Evolutionary conservation across 2,888 invertebrate genomes (phyloP).

Genomic region (Troides oblongomaculatus): DNA sequence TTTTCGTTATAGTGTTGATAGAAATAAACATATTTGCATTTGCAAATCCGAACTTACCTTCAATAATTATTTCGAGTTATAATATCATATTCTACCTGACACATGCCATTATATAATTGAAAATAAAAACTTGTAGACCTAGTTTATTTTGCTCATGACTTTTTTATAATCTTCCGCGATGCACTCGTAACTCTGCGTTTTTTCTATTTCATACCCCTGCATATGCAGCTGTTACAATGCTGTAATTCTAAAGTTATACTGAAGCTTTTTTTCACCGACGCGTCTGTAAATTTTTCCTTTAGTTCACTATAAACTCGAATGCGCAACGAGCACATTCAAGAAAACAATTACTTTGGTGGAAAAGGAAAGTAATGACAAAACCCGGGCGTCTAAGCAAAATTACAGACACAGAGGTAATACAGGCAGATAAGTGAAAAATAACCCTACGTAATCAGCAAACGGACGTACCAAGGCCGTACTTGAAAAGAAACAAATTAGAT

Average conservation of each 20-base stretch:
- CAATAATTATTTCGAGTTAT: neutral
- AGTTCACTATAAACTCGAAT: conserved; percentile 11
- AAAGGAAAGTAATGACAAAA: conserved; percentile 31
- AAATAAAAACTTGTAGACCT: conserved; percentile 23
- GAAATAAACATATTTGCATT: neutral
- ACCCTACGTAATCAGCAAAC: conserved; percentile 59
- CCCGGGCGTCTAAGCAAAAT: conserved; percentile 51
- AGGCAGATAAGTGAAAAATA: conserved; percentile 57
- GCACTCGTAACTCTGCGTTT: conserved; percentile 24
- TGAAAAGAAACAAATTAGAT: conserved; percentile 77
- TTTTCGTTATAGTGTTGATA: neutral
- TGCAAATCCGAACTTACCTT: neutral
- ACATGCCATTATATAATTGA: conserved; percentile 18
- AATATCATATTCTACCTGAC: conserved; percentile 6
- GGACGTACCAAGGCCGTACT: conserved; percentile 58
- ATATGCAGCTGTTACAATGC: conserved; percentile 22
- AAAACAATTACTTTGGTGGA: conserved; percentile 27
- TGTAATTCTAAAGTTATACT: conserved; percentile 25
- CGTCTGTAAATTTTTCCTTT: neutral
- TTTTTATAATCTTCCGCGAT: conserved; percentile 23
- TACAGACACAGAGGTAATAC: conserved; percentile 51
- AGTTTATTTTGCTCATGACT: conserved; percentile 23
- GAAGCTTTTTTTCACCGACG: conserved; percentile 13
- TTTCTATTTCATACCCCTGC: conserved; percentile 26
- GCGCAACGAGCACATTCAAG: conserved; percentile 18